Conservation (phyloP, 1,140 invertebrate species). For the Schlechtendalia chinensis region DNA sequence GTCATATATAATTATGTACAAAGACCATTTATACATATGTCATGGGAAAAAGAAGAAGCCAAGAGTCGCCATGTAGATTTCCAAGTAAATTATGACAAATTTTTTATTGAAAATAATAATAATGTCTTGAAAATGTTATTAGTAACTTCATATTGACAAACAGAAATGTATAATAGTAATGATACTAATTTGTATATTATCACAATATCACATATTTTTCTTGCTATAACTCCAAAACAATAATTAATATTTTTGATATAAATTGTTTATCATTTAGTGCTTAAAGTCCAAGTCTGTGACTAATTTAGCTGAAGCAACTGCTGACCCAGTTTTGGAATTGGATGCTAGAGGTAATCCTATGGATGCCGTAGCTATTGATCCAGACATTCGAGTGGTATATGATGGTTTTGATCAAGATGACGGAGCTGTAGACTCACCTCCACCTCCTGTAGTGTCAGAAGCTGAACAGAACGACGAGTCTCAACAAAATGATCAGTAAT, state of each 20-base stretch:
- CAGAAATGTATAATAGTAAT: too few species aligned
- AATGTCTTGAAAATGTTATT: too few species aligned
- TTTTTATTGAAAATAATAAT: too few species aligned
- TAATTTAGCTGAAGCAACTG: slow-evolving; percentile 87
- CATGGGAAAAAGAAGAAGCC: slow-evolving; percentile 99
- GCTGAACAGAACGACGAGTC: slow-evolving; percentile 43
- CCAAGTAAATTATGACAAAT: slow-evolving; percentile 57
- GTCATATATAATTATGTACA: slow-evolving; percentile 99
- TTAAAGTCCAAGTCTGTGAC: slow-evolving; percentile 93
- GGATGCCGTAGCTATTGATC: slow-evolving; percentile 22
- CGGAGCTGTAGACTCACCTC: slow-evolving; percentile 33
- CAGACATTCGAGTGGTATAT: slow-evolving; percentile 14
- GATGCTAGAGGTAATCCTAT: slow-evolving; percentile 34
- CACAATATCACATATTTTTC: too few species aligned
- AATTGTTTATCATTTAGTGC: slow-evolving; percentile 64
- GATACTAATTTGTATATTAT: too few species aligned
- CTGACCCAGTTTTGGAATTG: slow-evolving; percentile 72
- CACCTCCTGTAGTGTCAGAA: not conserved
- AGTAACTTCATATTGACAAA: too few species aligned
- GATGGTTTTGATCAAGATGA: slow-evolving; percentile 30
- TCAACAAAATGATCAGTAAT: slow-evolving; percentile 19
- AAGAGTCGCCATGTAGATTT: slow-evolving; percentile 99
- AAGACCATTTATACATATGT: slow-evolving; percentile 99
- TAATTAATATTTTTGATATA: not conserved
- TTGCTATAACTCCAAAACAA: too few species aligned